Conservation (phyloP, 2,888 invertebrate species). For the Cancer borealis region DNA sequence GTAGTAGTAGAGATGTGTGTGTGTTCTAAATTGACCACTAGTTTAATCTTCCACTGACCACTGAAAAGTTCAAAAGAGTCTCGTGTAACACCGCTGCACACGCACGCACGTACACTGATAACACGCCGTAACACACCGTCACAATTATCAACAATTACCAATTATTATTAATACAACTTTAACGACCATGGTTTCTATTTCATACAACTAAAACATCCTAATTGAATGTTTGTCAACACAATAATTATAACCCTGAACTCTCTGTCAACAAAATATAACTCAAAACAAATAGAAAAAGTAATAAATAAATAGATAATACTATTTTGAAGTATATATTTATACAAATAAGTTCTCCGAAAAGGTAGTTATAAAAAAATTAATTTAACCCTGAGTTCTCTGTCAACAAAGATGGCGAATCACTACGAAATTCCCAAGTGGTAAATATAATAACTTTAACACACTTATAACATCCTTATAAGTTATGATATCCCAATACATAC, state of each 20-base stretch:
- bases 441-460: neutral
- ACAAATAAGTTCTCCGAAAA: neutral
- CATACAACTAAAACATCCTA: too few relatives aligned
- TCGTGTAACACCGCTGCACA: neutral
- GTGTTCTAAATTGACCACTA: neutral
- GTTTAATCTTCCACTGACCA: neutral
- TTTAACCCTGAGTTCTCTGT: constrained; percentile 62
- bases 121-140: too few relatives aligned
- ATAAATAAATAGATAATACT: neutral
- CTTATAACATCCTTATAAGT: neutral
- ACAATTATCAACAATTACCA: too few relatives aligned
- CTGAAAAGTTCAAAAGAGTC: too few relatives aligned
- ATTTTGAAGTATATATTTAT: neutral
- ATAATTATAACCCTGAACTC: neutral
- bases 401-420: constrained; percentile 76
- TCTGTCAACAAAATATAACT: too few relatives aligned
- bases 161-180: too few relatives aligned
- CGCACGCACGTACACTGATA: constrained; percentile 26
- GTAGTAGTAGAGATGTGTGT: neutral
- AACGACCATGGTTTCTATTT: too few relatives aligned
- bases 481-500: neutral
- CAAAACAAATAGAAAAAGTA: neutral
- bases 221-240: neutral
- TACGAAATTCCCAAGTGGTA: constrained; percentile 76
- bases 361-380: neutral